Evolutionary conservation across 64 coral and sea anemone genomes (phyloP), one percentile per base, ranked within the genome.

Genomic region (Dendrophyllia cribrosa): DNA sequence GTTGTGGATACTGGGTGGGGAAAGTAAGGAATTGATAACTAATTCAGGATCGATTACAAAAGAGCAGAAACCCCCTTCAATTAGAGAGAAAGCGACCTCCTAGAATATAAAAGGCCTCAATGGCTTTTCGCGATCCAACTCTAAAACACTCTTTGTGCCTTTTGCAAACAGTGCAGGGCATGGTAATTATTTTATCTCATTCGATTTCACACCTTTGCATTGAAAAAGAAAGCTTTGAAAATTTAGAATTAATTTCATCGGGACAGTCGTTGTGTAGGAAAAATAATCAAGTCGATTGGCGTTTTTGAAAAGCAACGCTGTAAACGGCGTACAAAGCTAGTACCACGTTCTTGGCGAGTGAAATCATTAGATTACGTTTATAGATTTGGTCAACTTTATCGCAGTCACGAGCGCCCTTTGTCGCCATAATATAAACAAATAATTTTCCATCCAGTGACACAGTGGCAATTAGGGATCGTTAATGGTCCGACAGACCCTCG

Each of bases 371-470:
- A 84, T 84, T 9, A 19, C 14, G 62, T 68, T 84, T 51, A 68
- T 84, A 66, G 80, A 67, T 84, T 66, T 64, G 16, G 45, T 67
- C 80, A 47, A 67, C 62, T 84, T 84, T 84, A 84, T 84, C 80
- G 60, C 60, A 50, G 44, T 51, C 19, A 61, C 61, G 45, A 84
- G 80, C 47, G 80, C 80, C 62, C 80, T 51, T 68, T 84, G 80
- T 84, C 80, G 80, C 80, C 80, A 84, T 84, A 84, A 84, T 68
- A 84, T 84, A 84, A 84, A 84, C 80, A 84, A 84, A 84, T 68
- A 68, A 84, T 84, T 84, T 84, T 79, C 43, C 64, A 65, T 83
- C 61, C 10, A 13, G 43, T 67, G 80, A 84, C 80, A 84, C 80
- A 84, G 80, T 84, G 67, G 16, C 80, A 84, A 84, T 84, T 84